These are phyloP conservation scores for Drosophila pseudotalamancana DNA, from an alignment of 2,888 invertebrate species.

Conservation along the genomic window DNA sequence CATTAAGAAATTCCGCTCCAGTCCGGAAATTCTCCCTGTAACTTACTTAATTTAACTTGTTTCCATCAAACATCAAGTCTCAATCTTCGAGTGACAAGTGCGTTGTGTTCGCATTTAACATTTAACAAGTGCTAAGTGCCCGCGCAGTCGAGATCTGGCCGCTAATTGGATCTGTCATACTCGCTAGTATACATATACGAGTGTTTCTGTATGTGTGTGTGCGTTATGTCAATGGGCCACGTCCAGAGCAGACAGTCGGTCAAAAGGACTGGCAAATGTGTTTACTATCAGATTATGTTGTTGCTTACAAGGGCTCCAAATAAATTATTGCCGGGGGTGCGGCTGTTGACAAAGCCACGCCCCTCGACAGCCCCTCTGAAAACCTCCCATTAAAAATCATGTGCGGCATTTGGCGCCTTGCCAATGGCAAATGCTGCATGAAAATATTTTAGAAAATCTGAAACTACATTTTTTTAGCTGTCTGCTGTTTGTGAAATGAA, in stretches of 20 bases:
- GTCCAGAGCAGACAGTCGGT: constrained; percentile 22
- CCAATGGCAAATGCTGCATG: constrained; percentile 34
- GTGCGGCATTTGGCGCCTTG: constrained; percentile 38
- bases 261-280: constrained; percentile 48
- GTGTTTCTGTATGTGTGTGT: constrained; percentile 10
- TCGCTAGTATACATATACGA: not conserved
- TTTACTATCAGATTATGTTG: constrained; percentile 71
- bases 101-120: constrained; percentile 36
- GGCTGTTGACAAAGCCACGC: not conserved
- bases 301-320: constrained; percentile 30
- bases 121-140: constrained; percentile 65
- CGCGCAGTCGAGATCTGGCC: constrained; percentile 31
- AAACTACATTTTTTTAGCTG: constrained; percentile 13
- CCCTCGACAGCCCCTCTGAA: not conserved
- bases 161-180: constrained; percentile 71
- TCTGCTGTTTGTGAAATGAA: constrained; percentile 19
- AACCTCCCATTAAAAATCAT: constrained; percentile 13
- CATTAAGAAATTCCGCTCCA: constrained; percentile 5
- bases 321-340: constrained; percentile 1
- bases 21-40: constrained; percentile 12
- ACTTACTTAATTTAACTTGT: constrained; percentile 29
- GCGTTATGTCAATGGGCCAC: constrained; percentile 26
- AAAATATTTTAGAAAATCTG: constrained; percentile 1
- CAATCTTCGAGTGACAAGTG: constrained; percentile 41
- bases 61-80: constrained; percentile 41